Evolutionary conservation across 92 coral and sea anemone genomes (phyloP), one percentile per base, ranked within the genome.

Genomic region (Diadumene lineata): DNA sequence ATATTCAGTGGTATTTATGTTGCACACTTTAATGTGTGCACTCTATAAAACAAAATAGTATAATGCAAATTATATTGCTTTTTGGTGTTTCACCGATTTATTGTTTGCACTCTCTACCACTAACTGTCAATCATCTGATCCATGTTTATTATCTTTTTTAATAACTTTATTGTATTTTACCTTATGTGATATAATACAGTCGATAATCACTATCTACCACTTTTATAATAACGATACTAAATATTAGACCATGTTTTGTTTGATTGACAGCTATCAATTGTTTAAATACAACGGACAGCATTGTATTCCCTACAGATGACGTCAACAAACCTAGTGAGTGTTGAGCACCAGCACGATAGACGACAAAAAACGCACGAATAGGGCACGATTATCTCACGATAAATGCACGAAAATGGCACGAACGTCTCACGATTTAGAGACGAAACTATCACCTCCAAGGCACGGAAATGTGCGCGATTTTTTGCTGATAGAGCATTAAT

Each of bases 181-280:
- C n/a, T n/a, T n/a, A n/a, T n/a, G n/a, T n/a, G n/a, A n/a, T n/a
- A n/a, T n/a, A n/a, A n/a, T n/a, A n/a, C n/a, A n/a, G n/a, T n/a
- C n/a, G n/a, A n/a, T n/a, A n/a, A n/a, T n/a, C n/a, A n/a, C n/a
- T n/a, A n/a, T n/a, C n/a, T n/a, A n/a, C n/a, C n/a, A n/a, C n/a
- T n/a, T 38, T 4, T 13, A 38, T 38, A 13, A 62, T 62, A 62
- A 22, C 27, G 68, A 62, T 62, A 62, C 68, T 62, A 62, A 62
- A 62, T 15, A 21, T 30, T 62, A 26, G 68, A 62, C 68, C 24
- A 53, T 72, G 10, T 72, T 78, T 50, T 78, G 56, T 78, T 68
- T 60, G 72, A 34, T 78, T 78, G 82, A 78, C 82, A 78, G 82
- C 82, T 78, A 28, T 78, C 75, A 68, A 43, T 56, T 67, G 75